These are phyloP conservation scores for Lomographa bimaculata DNA, from an alignment of 2,888 invertebrate species.

Conservation along the genomic window DNA sequence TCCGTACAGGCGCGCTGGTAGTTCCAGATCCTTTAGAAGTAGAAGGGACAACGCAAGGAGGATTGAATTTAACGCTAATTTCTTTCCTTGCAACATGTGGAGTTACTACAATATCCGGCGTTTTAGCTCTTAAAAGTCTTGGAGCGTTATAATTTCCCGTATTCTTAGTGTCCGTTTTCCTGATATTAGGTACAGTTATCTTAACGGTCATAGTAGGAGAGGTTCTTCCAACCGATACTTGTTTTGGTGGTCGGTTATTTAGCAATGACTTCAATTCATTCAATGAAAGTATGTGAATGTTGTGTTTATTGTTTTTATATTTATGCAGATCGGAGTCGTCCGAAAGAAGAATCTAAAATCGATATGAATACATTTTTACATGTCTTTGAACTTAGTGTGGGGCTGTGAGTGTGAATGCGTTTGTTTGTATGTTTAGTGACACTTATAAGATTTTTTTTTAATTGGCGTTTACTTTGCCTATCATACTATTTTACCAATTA, in stretches of 20 bases:
- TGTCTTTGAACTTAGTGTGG: too few species aligned
- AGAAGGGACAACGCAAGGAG: neutral
- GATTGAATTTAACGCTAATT: neutral
- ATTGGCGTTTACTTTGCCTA: too few species aligned
- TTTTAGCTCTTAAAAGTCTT: neutral
- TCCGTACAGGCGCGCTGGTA: neutral
- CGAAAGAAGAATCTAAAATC: conserved; percentile 25
- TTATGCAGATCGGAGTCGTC: conserved; percentile 8
- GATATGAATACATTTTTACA: neutral
- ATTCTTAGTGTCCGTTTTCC: neutral
- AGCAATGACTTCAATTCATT: conserved; percentile 20
- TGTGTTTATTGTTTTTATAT: conserved; percentile 5
- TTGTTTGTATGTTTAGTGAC: too few species aligned
- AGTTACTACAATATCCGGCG: neutral
- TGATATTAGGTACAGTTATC: conserved; percentile 23
- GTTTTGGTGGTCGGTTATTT: neutral
- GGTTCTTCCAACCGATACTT: neutral
- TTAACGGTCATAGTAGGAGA: conserved; percentile 21
- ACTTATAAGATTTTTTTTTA: too few species aligned
- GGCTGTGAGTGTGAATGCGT: too few species aligned
- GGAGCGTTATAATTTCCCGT: neutral
- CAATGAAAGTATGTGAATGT: conserved; percentile 23
- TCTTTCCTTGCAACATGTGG: neutral
- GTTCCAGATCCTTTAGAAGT: conserved; percentile 1
- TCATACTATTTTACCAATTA: neutral